Evolutionary conservation across 2,113 vertebrate species (phyloP).

Genomic region (Vulpes vulpes): DNA sequence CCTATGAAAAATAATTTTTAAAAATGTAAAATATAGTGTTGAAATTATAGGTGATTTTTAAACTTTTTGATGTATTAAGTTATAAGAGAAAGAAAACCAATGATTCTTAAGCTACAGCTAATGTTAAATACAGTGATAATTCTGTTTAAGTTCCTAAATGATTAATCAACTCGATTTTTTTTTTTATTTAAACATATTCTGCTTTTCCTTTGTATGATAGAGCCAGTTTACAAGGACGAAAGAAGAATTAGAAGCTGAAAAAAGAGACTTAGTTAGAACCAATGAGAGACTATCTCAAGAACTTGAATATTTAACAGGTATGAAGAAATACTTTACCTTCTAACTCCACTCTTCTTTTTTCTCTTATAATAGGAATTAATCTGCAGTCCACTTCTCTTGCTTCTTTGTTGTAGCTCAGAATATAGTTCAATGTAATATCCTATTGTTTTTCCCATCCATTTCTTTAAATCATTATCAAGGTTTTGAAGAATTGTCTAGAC

Average conservation of each 20-base stretch:
- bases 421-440: background rate
- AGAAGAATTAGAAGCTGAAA: constrained; percentile 95
- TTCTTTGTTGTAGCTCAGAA: background rate
- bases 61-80: background rate
- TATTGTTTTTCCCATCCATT: background rate
- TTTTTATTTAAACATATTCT: background rate
- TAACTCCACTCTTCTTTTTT: background rate
- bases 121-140: constrained; percentile 22
- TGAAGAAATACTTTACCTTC: constrained; percentile 9
- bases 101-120: background rate
- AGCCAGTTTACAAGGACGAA: constrained; percentile 92
- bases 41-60: background rate
- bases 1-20: background rate
- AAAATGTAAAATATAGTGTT: background rate
- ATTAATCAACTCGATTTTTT: background rate
- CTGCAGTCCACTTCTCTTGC: background rate
- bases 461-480: background rate
- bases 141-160: background rate
- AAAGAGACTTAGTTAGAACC: constrained; percentile 94
- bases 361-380: background rate
- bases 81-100: background rate
- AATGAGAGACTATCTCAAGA: constrained; percentile 94
- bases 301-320: constrained; percentile 95
- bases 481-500: constrained; percentile 41
- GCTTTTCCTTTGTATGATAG: constrained; percentile 83